Percentiles rank a stretch among this genome's conserved stretches.
These are phyloP conservation scores for Mesocentrotus franciscanus DNA, from an alignment of 53 echinoderm and acorn worm species.

Conservation along the genomic window DNA sequence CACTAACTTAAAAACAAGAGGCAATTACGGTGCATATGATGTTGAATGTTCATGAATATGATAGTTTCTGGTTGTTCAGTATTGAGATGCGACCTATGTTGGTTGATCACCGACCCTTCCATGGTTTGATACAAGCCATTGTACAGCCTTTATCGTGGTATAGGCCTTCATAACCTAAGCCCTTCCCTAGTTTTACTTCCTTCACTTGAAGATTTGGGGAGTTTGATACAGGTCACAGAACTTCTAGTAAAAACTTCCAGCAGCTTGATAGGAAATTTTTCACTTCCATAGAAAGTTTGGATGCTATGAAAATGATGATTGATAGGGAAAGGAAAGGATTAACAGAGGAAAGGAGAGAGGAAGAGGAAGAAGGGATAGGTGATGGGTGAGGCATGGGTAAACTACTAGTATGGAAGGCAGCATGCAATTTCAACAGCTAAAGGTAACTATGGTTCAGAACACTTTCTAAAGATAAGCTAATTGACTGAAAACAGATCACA, in stretches of 20 bases:
- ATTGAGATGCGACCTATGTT: no score
- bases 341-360: constrained; percentile 27
- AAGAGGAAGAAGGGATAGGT: constrained; percentile 29
- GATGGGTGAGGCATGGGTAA: not conserved
- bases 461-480: not conserved
- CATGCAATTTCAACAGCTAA: not conserved
- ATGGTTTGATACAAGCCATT: no score
- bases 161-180: not conserved
- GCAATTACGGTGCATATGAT: not conserved
- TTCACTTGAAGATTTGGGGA: not conserved
- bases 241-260: not conserved
- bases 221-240: constrained; percentile 5
- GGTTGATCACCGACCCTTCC: no score
- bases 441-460: not conserved
- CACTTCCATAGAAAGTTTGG: constrained; percentile 34
- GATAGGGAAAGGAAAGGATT: constrained; percentile 35
- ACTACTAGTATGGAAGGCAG: not conserved
- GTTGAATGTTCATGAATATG: no score
- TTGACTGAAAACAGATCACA: no score
- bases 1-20: not conserved
- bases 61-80: no score
- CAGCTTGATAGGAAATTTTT: constrained; percentile 36
- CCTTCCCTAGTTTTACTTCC: not conserved
- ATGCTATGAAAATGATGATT: constrained; percentile 34
- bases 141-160: no score